These are phyloP conservation scores for Plemyria rubiginata DNA, from an alignment of 2,888 invertebrate genomes.

Conservation along the genomic window DNA sequence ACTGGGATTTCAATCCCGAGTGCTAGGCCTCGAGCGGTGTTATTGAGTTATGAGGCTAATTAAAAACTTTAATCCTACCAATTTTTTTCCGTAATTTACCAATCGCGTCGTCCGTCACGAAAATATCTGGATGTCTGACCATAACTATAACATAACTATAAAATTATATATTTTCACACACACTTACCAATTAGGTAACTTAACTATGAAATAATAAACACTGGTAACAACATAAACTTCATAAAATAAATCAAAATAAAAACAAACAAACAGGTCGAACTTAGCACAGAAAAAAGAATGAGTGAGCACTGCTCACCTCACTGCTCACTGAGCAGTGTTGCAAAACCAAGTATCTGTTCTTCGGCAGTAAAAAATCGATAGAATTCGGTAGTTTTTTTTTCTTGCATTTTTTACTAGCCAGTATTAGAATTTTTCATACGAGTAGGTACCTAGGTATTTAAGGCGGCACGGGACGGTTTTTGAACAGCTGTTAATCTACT, in stretches of 20 bases:
- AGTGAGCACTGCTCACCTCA: too few species aligned
- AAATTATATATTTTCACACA: too few species aligned
- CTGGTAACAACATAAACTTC: slow-evolving; percentile 32
- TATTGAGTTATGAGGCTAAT: neutral
- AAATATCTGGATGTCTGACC: slow-evolving; percentile 38
- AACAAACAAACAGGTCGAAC: slow-evolving; percentile 61
- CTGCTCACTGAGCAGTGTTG: too few species aligned
- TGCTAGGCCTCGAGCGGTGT: neutral
- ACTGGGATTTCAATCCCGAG: slow-evolving; percentile 31
- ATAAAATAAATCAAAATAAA: slow-evolving; percentile 55
- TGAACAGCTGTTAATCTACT: too few species aligned
- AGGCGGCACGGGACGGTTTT: too few species aligned
- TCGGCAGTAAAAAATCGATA: too few species aligned
- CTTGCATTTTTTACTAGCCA: too few species aligned
- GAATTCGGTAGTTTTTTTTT: too few species aligned
- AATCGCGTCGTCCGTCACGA: neutral
- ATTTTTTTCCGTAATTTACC: neutral
- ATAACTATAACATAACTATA: slow-evolving; percentile 67
- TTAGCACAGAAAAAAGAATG: slow-evolving; percentile 45
- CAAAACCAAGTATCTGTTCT: too few species aligned
- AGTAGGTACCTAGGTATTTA: too few species aligned
- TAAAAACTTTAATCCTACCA: neutral
- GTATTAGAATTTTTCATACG: too few species aligned
- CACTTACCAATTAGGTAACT: slow-evolving; percentile 59
- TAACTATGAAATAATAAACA: slow-evolving; percentile 37